Percentiles rank a stretch among this genome's conserved stretches.
phyloP scores from a whole-genome alignment of 2,113 vertebrate genomes.

The Psilopsiagon aurifrons region DNA sequence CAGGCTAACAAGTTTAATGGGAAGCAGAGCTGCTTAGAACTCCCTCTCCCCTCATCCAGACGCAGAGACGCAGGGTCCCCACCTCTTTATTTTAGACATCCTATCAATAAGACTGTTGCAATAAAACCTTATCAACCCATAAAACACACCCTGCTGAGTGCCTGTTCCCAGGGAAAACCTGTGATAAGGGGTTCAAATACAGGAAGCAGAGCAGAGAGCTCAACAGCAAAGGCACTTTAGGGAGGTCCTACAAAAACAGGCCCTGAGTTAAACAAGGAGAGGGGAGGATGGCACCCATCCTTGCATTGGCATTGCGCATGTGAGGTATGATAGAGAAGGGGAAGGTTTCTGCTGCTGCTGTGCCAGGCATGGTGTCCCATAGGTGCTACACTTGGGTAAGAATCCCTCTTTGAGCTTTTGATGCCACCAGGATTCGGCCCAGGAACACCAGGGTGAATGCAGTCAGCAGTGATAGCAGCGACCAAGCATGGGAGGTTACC shows the following conservation, averaged over 20 bases:
- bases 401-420: not conserved
- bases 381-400: not conserved
- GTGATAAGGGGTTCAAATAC: conserved; percentile 10
- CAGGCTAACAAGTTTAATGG: not conserved
- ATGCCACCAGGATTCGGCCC: not conserved
- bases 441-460: fast-evolving
- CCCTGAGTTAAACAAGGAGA: not conserved
- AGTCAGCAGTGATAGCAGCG: fast-evolving
- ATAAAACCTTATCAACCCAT: conserved; percentile 42
- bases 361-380: not conserved
- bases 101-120: not conserved
- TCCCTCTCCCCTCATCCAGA: fast-evolving
- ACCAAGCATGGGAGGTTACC: not conserved
- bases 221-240: not conserved
- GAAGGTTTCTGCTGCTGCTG: not conserved
- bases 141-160: not conserved
- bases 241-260: not conserved
- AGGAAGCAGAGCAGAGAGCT: conserved; percentile 8
- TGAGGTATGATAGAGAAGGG: not conserved
- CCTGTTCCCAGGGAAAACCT: not conserved
- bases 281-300: fast-evolving
- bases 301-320: fast-evolving
- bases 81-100: not conserved
- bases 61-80: fast-evolving
- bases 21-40: not conserved